Evolutionary conservation across 2,113 vertebrate genomes (phyloP).

Genomic region (Myrmecophaga tridactyla): DNA sequence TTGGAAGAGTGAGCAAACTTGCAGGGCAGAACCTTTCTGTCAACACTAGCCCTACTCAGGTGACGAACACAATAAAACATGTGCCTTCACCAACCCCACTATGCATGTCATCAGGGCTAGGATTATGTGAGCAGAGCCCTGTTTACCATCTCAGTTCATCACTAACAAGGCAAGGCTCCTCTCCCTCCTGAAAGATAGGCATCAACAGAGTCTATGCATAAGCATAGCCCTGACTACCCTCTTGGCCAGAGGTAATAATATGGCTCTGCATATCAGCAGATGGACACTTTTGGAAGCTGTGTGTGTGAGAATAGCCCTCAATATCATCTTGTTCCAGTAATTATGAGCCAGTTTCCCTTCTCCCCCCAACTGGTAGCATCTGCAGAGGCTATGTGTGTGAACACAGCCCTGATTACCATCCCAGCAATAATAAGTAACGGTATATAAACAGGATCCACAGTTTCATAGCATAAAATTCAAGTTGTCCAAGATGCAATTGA

Average conservation of each 20-base stretch:
- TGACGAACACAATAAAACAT: neutral
- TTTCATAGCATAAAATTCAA: constrained; percentile 1
- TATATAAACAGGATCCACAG: constrained; percentile 32
- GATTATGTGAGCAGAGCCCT: neutral
- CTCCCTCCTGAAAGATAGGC: neutral
- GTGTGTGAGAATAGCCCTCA: neutral
- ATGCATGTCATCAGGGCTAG: neutral
- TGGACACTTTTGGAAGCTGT: neutral
- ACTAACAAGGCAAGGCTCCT: neutral
- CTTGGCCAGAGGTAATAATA: neutral
- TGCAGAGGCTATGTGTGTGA: neutral
- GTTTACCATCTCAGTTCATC: neutral
- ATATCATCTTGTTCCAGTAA: neutral
- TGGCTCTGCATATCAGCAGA: neutral
- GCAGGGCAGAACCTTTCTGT: neutral
- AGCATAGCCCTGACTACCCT: neutral
- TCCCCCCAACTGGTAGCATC: neutral
- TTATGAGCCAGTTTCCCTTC: neutral
- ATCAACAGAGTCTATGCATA: neutral
- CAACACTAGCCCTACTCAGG: neutral
- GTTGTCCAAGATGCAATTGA: constrained; percentile 31
- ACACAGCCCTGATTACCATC: neutral
- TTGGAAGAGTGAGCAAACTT: neutral
- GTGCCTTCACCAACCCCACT: neutral
- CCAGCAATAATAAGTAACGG: constrained; percentile 4